A percentile compares a stretch with the other conserved stretches of the same genome.
These are phyloP conservation scores for Ormyrus labotus DNA, from an alignment of 2,888 invertebrate genomes.

Conservation along the genomic window DNA sequence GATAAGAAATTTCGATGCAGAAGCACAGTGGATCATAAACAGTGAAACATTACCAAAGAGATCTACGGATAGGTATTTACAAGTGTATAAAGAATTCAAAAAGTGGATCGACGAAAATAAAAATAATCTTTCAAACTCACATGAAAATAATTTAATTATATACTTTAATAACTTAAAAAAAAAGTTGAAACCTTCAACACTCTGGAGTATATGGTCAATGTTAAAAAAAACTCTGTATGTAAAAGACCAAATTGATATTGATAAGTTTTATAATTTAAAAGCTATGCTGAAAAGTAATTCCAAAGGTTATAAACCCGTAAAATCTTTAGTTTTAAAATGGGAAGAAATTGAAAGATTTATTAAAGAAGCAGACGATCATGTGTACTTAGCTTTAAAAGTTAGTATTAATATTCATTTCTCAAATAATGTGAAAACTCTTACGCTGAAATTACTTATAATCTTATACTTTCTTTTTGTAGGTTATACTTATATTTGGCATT, in stretches of 20 bases:
- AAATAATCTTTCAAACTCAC: too few species aligned
- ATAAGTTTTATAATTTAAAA: constrained; percentile 56
- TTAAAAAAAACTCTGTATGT: constrained; percentile 26
- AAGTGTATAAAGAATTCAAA: not conserved
- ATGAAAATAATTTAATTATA: too few species aligned
- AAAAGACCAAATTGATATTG: constrained; percentile 56
- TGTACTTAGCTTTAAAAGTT: constrained; percentile 56
- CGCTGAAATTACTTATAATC: constrained; percentile 22
- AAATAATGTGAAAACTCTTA: not conserved
- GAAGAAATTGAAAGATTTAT: constrained; percentile 55
- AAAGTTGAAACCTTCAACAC: too few species aligned
- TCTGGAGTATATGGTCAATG: too few species aligned
- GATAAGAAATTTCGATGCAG: not conserved
- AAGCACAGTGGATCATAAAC: constrained; percentile 3
- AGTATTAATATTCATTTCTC: constrained; percentile 42
- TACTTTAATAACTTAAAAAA: too few species aligned
- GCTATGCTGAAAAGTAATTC: constrained; percentile 49
- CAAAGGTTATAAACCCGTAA: constrained; percentile 54
- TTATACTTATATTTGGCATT: constrained; percentile 59
- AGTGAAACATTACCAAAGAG: constrained; percentile 13
- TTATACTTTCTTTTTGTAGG: constrained; percentile 33
- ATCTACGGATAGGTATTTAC: constrained; percentile 1
- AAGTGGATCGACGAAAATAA: not conserved
- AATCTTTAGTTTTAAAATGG: constrained; percentile 57
- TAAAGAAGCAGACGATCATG: constrained; percentile 47